Evolutionary conservation across 2,797 vertebrate genomes (phyloP).

Genomic region (Hypotaenidia okinawae): DNA sequence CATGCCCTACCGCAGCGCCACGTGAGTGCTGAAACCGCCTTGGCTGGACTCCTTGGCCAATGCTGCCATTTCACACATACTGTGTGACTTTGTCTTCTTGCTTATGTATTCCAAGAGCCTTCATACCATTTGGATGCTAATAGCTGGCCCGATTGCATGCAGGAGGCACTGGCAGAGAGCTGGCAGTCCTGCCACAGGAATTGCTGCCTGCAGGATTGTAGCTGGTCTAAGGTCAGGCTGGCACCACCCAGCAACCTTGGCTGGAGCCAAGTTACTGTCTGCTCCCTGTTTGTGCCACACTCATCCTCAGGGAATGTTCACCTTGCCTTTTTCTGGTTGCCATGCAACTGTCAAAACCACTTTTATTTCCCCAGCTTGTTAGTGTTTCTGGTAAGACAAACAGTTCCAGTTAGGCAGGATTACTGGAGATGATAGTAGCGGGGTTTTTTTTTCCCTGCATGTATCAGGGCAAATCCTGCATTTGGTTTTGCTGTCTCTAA

Average conservation of each 20-base stretch:
- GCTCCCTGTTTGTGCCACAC: neutral
- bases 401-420: neutral
- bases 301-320: neutral
- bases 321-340: neutral
- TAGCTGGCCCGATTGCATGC: neutral
- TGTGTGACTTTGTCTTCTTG: neutral
- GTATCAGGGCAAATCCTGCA: neutral
- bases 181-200: accelerated
- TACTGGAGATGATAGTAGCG: neutral
- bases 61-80: neutral
- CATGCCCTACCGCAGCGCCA: accelerated
- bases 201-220: neutral
- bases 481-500: neutral
- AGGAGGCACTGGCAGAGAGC: neutral
- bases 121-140: neutral
- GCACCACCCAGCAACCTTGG: neutral
- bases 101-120: conserved; percentile 22
- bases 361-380: neutral
- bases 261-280: neutral
- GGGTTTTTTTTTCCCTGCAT: neutral
- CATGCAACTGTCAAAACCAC: neutral
- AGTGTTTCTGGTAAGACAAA: neutral
- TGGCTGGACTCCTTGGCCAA: neutral
- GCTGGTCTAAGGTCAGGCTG: neutral
- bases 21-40: neutral